Evolutionary conservation across 2,888 invertebrate genomes (phyloP), one percentile per base, ranked within the genome.

Genomic region (Tetranychus piercei): DNA sequence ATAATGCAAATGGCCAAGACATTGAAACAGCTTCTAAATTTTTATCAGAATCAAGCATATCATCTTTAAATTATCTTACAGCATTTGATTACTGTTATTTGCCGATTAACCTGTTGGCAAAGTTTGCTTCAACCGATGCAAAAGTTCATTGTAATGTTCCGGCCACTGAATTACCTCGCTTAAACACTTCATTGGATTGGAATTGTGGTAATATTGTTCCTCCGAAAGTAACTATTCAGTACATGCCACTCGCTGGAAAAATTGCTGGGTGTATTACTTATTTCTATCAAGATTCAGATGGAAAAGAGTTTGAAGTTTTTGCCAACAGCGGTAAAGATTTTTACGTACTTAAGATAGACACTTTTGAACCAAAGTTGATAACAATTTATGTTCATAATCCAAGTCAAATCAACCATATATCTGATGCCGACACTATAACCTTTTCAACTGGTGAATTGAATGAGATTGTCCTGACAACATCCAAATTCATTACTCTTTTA

Each of bases 371-470:
- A 23, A n/a, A 20, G 4, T 5, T 23, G 8, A 69, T 69, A 69
- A 22, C 20, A 4, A n/a, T 69, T 11, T 69, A 6, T 69, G 69
- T 69, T 22, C 69, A 69, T 69, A 69, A 23, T 69, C 69, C 69
- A 23, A 22, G 11, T 34, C 22, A 69, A 23, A 23, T 69, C 11
- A 5, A 20, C 6, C 69, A 69, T 0, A 23, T 69, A 6, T 69
- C 69, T 11, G 69, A 69, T 23, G 69, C 69, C 1, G 69, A 69
- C 8, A 69, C 69, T 7, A 20, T 69, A 20, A 20, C 20, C 20
- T 69, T 69, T 5, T 23, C 20, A 23, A 69, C 34, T 11, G 22
- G 11, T 6, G 22, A 69, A 22, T 20, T 23, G 5, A 23, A 69
- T 5, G 34, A 23, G 69, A 23, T 22, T 5, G 69, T 69, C 11